phyloP scores from a whole-genome alignment of 2,113 vertebrate genomes.

The Pseudois nayaur region DNA sequence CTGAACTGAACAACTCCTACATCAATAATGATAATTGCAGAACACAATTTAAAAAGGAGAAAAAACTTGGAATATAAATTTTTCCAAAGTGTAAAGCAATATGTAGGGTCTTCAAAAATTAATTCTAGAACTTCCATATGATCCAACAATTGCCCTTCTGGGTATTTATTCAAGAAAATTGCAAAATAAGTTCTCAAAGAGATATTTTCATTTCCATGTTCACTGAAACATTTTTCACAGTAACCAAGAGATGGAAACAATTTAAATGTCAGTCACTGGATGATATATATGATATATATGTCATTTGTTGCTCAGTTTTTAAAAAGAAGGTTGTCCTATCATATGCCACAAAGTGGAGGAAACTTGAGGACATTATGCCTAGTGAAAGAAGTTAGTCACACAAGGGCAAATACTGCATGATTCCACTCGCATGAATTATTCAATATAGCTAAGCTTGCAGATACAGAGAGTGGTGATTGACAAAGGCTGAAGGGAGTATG shows the following conservation, averaged over 20 bases:
- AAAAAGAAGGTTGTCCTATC: neutral
- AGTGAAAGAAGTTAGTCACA: neutral
- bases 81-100: neutral
- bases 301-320: neutral
- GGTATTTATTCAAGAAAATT: neutral
- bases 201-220: neutral
- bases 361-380: neutral
- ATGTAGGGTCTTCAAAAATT: neutral
- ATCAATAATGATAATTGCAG: neutral
- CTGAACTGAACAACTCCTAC: neutral
- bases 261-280: neutral
- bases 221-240: neutral
- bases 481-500: neutral
- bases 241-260: neutral
- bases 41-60: neutral
- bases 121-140: neutral
- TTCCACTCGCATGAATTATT: neutral
- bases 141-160: neutral
- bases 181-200: neutral
- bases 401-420: neutral
- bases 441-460: neutral
- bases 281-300: neutral
- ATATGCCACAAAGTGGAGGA: neutral
- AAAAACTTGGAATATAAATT: neutral
- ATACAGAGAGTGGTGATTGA: neutral